These are phyloP conservation scores for Margaritifera margaritifera DNA, from an alignment of 2,888 invertebrate species.

Conservation along the genomic window DNA sequence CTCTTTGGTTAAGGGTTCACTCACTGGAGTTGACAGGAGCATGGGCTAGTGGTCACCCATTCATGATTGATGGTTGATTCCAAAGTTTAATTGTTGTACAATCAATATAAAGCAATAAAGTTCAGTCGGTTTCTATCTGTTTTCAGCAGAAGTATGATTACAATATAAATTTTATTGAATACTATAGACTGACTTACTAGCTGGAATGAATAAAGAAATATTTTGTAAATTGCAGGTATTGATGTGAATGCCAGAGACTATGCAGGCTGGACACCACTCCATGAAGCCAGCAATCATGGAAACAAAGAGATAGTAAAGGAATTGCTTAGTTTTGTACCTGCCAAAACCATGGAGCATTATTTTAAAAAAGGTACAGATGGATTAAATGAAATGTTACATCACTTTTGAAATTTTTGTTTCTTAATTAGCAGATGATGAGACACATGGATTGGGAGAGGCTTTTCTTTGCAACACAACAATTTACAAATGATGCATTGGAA, in stretches of 20 bases:
- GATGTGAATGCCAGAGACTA: conserved; percentile 81
- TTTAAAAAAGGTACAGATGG: conserved; percentile 43
- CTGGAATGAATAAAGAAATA: not conserved
- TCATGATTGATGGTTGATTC: too few relatives aligned
- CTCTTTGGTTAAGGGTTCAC: too few relatives aligned
- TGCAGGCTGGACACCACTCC: conserved; percentile 83
- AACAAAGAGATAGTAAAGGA: conserved; percentile 76
- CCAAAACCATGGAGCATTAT: conserved; percentile 54
- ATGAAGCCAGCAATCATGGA: conserved; percentile 80
- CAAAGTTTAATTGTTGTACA: too few relatives aligned
- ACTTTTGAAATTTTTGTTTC: not conserved
- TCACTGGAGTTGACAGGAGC: too few relatives aligned
- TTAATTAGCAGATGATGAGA: not conserved
- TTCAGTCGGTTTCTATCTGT: too few relatives aligned
- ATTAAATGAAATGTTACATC: not conserved
- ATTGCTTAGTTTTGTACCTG: conserved; percentile 75
- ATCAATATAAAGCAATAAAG: too few relatives aligned
- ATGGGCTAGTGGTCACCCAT: too few relatives aligned
- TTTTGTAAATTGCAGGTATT: conserved; percentile 74
- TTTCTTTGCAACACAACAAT: not conserved
- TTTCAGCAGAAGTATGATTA: too few relatives aligned
- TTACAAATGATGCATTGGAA: too few relatives aligned
- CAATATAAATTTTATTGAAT: too few relatives aligned
- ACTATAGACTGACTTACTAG: too few relatives aligned
- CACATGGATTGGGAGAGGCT: not conserved